Evolutionary conservation across 2,113 vertebrate genomes (phyloP).

Genomic region (Tupaia chinensis): DNA sequence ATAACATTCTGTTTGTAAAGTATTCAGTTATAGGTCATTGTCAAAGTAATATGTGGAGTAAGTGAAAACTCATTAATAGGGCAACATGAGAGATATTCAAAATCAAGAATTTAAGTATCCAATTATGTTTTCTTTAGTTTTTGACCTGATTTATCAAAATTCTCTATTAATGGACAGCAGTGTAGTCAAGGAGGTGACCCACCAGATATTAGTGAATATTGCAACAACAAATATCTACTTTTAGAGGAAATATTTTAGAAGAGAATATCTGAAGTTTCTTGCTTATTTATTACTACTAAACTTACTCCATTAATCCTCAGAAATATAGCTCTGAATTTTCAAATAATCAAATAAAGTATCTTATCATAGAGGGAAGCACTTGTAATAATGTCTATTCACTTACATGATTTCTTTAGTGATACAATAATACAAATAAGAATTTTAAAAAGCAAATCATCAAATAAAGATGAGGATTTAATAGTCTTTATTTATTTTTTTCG

Average conservation of each 20-base stretch:
- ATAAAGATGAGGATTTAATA: neutral
- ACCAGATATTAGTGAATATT: neutral
- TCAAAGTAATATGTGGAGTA: neutral
- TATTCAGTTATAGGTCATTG: neutral
- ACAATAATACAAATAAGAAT: neutral
- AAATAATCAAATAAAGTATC: neutral
- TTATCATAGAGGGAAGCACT: neutral
- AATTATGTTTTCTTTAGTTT: neutral
- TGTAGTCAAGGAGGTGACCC: neutral
- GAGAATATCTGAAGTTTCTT: neutral
- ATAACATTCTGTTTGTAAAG: neutral
- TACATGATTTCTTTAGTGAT: neutral
- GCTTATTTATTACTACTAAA: neutral
- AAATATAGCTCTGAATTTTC: neutral
- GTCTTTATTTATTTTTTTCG: constrained; percentile 19
- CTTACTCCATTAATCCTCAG: neutral
- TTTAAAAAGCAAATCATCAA: neutral
- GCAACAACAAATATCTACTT: neutral
- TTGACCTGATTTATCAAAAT: neutral
- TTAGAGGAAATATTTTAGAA: neutral
- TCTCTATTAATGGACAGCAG: neutral
- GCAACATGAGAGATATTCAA: neutral
- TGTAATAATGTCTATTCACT: neutral
- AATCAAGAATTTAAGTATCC: neutral
- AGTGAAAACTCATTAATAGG: neutral